phyloP scores from a whole-genome alignment of 2,797 vertebrate genomes.

The Atherinosoma microstoma region DNA sequence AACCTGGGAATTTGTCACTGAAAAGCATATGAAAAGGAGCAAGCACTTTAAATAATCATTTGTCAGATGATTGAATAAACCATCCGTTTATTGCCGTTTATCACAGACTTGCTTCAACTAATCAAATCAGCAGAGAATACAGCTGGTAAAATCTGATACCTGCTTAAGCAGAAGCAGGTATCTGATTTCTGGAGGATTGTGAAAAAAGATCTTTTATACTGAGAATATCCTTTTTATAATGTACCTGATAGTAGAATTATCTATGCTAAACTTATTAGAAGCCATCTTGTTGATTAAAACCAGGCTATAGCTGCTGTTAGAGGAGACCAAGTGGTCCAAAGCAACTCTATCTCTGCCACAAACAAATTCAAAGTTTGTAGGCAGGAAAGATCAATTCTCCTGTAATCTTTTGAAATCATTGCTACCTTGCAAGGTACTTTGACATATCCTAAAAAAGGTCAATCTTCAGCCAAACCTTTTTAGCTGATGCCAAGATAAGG shows the following conservation, averaged over 20 bases:
- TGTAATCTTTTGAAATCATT: neutral
- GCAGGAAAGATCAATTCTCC: neutral
- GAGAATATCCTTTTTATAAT: slow-evolving; percentile 3
- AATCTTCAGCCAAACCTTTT: neutral
- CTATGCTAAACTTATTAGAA: neutral
- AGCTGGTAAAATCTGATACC: slow-evolving; percentile 10
- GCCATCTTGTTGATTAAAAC: slow-evolving; percentile 1
- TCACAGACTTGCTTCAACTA: slow-evolving; percentile 3
- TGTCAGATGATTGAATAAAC: slow-evolving; percentile 6
- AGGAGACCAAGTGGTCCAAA: neutral
- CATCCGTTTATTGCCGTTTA: neutral
- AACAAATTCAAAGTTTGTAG: neutral
- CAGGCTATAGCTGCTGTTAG: no score
- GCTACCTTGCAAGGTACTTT: neutral
- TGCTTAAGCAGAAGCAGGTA: slow-evolving; percentile 7
- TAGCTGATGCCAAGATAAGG: neutral
- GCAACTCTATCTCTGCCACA: neutral
- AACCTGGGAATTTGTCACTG: neutral
- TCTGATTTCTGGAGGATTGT: neutral
- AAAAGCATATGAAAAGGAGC: neutral
- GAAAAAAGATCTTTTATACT: neutral
- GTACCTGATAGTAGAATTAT: neutral
- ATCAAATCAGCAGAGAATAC: slow-evolving; percentile 9
- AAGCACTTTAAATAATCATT: neutral
- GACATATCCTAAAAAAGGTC: neutral